Percentiles rank a stretch among this genome's conserved stretches.
phyloP scores from a whole-genome alignment of 2,113 vertebrate species.

The Apistogramma diplotaenia region DNA sequence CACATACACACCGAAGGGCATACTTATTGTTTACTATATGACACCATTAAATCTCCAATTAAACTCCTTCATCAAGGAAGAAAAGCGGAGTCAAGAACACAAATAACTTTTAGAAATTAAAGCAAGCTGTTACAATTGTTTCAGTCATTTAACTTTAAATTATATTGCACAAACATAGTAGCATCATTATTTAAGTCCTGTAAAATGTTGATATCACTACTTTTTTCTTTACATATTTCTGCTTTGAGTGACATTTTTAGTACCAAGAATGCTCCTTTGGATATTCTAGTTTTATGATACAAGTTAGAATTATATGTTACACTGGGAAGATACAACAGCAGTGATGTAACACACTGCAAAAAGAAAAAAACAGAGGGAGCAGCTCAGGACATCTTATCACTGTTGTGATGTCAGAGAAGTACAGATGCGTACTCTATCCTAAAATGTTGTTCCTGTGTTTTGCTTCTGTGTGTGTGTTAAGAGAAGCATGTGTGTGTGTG shows the following conservation, averaged over 20 bases:
- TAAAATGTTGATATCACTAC: neutral
- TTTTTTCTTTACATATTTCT: neutral
- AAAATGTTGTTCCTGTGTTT: neutral
- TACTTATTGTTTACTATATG: too few relatives aligned
- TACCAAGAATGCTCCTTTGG: neutral
- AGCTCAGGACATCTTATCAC: constrained; percentile 55
- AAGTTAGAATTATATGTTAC: neutral
- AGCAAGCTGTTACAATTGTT: neutral
- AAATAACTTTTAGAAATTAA: neutral
- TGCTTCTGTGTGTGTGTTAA: constrained; percentile 3
- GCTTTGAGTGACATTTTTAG: neutral
- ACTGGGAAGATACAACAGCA: neutral
- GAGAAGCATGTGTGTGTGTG: too few relatives aligned
- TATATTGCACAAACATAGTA: neutral
- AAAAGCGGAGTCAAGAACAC: neutral
- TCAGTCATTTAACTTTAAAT: neutral
- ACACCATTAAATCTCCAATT: neutral
- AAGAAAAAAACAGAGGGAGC: neutral
- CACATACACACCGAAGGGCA: too few relatives aligned
- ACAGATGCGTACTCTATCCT: constrained; percentile 40
- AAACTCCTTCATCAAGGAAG: neutral
- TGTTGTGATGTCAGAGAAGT: constrained; percentile 18
- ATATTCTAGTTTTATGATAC: neutral
- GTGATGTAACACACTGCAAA: constrained; percentile 15
- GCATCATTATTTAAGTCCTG: neutral